phyloP scores from a whole-genome alignment of 2,113 vertebrate species.

The Sula dactylatra region DNA sequence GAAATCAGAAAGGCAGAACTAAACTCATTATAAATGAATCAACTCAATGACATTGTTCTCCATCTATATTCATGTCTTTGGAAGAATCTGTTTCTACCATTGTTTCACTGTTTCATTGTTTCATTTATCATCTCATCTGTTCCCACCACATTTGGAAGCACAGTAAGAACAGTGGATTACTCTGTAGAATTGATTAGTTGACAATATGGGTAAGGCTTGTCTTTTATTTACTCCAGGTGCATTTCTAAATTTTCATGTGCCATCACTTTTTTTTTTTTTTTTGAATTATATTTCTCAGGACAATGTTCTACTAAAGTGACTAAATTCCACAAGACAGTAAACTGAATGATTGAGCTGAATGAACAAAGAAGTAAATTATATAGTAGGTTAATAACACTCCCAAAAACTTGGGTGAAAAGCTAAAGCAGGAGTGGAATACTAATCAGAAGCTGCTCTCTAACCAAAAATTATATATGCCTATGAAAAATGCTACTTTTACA shows the following conservation, averaged over 20 bases:
- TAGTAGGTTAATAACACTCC: slow-evolving; percentile 38
- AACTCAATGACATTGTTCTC: slow-evolving; percentile 12
- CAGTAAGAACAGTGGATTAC: neutral
- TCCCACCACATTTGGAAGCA: neutral
- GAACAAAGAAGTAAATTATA: slow-evolving; percentile 62
- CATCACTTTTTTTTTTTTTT: neutral
- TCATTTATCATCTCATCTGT: slow-evolving; percentile 27
- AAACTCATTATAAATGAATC: neutral
- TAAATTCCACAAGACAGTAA: slow-evolving; percentile 32
- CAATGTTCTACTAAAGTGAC: slow-evolving; percentile 21
- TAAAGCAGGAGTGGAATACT: slow-evolving; percentile 41
- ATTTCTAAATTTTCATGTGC: neutral
- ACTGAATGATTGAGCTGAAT: slow-evolving; percentile 27
- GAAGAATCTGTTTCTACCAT: neutral
- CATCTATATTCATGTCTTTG: neutral
- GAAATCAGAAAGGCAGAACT: neutral
- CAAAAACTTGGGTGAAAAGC: slow-evolving; percentile 52
- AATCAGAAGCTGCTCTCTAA: slow-evolving; percentile 53
- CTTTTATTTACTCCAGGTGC: slow-evolving; percentile 26
- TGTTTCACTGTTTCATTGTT: slow-evolving; percentile 13
- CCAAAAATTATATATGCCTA: slow-evolving; percentile 21
- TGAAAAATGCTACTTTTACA: slow-evolving; percentile 17
- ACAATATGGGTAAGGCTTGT: neutral
- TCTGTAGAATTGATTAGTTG: slow-evolving; percentile 3
- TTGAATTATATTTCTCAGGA: neutral